Base-by-base conservation (phyloP, 2,888 invertebrate genomes). In the Drosophila emarginata region DNA sequence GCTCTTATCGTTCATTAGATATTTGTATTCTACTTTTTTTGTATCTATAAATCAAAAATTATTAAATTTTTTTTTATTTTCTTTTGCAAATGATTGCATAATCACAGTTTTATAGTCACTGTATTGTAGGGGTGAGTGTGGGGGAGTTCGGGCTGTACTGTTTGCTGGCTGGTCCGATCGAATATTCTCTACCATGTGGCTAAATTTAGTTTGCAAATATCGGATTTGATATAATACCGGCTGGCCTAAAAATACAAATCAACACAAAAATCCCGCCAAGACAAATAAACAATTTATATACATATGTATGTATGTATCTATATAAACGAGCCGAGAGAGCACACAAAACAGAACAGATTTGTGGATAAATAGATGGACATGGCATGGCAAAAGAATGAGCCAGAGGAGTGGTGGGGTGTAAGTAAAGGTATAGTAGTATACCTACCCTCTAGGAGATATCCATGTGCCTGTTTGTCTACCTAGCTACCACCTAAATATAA, bases 141-240 rank as follows among this genome's bases (percentile, higher is more conserved):
- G 7, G 53, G 23, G 32, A 11, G 11, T 18, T 5, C 1, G 15
- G 1, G n/a, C 4, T n/a, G n/a, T n/a, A n/a, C n/a, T n/a, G n/a
- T n/a, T n/a, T n/a, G n/a, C n/a, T n/a, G n/a, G 18, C 11, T 5
- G 26, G 32, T 51, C 58, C 60, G 72, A 66, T 61, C 72, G 71
- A 65, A 66, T 72, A 45, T 32, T 52, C 14, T 50, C 14, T 50
- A 9, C 50, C 37, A 53, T 45, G 11, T 4, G 45, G 57, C 81
- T 87, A 82, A 79, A 68, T 85, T 87, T 82, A 87, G 82, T 64
- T 9, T 45, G 21, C 45, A 32, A 18, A 36, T 54, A 32, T 64
- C 71, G 65, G 72, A 64, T 79, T 45, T 85, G 85, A 76, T 81
- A 66, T 81, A 85, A 77, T 78, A 78, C 83, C 81, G 81, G 87